Conservation (phyloP, 2,113 vertebrate species). For the Rhinogobius similis region DNA sequence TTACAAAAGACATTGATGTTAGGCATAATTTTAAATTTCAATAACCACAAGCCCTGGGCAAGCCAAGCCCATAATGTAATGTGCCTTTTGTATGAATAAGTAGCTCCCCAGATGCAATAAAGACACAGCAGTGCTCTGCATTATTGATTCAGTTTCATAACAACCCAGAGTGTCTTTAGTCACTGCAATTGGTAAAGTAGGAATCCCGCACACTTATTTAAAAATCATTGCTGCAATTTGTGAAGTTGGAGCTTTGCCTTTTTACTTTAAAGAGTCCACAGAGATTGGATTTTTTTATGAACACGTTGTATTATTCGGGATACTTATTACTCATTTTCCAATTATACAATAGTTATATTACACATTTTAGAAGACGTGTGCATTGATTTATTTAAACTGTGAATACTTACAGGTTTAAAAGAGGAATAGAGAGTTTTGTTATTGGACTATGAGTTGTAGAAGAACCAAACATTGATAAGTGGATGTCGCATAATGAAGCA, state of each 20-base stretch:
- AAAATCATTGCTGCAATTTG: slow-evolving; percentile 83
- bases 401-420: not conserved
- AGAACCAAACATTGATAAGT: not conserved
- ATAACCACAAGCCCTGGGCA: slow-evolving; percentile 46
- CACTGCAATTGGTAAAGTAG: slow-evolving; percentile 47
- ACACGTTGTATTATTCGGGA: slow-evolving; percentile 80
- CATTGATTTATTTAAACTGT: not conserved
- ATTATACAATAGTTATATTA: slow-evolving; percentile 67
- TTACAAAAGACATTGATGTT: slow-evolving; percentile 41
- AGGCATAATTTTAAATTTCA: slow-evolving; percentile 43
- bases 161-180: slow-evolving; percentile 67
- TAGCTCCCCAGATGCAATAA: slow-evolving; percentile 63
- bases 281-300: slow-evolving; percentile 83
- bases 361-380: slow-evolving; percentile 68
- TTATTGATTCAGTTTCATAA: slow-evolving; percentile 73
- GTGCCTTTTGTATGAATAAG: slow-evolving; percentile 49
- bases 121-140: slow-evolving; percentile 64
- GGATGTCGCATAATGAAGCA: not conserved
- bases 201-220: slow-evolving; percentile 54
- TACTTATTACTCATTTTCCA: slow-evolving; percentile 89
- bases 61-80: slow-evolving; percentile 54
- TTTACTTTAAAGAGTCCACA: slow-evolving; percentile 85
- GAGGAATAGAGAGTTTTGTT: not conserved
- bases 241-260: slow-evolving; percentile 78
- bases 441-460: not conserved